phyloP scores from a whole-genome alignment of 2,113 vertebrate genomes.

The Trichechus manatus region DNA sequence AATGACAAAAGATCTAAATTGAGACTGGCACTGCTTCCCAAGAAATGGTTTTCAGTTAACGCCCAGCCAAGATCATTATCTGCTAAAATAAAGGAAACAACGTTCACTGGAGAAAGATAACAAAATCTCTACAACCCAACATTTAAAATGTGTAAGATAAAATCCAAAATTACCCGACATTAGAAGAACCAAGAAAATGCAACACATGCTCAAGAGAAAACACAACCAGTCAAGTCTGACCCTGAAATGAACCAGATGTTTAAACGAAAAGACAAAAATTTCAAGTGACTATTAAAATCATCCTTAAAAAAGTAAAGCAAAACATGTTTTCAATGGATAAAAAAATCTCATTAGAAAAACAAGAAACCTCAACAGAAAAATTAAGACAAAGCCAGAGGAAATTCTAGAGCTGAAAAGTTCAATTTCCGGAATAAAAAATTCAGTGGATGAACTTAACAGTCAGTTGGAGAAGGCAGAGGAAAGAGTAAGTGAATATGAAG shows the following conservation, averaged over 20 bases:
- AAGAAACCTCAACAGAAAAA: neutral
- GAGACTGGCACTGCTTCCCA: too few relatives aligned
- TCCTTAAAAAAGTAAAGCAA: neutral
- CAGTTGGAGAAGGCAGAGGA: neutral
- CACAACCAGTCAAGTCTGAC: neutral
- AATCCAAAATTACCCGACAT: neutral
- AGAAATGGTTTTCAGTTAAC: too few relatives aligned
- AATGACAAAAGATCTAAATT: too few relatives aligned
- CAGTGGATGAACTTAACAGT: neutral
- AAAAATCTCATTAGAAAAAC: conserved; percentile 4
- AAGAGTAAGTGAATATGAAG: neutral
- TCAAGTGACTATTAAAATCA: neutral
- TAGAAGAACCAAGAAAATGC: neutral
- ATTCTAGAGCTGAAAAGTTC: neutral
- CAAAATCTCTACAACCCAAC: neutral
- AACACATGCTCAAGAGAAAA: neutral
- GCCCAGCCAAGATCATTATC: neutral
- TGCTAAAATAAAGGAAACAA: neutral
- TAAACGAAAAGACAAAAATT: neutral
- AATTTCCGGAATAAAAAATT: neutral
- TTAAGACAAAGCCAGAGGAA: neutral
- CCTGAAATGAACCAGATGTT: neutral
- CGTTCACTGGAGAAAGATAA: neutral
- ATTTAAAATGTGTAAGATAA: neutral
- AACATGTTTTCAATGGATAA: neutral